These are phyloP conservation scores for Ochropleura plecta DNA, from an alignment of 2,888 invertebrate genomes.

Conservation along the genomic window DNA sequence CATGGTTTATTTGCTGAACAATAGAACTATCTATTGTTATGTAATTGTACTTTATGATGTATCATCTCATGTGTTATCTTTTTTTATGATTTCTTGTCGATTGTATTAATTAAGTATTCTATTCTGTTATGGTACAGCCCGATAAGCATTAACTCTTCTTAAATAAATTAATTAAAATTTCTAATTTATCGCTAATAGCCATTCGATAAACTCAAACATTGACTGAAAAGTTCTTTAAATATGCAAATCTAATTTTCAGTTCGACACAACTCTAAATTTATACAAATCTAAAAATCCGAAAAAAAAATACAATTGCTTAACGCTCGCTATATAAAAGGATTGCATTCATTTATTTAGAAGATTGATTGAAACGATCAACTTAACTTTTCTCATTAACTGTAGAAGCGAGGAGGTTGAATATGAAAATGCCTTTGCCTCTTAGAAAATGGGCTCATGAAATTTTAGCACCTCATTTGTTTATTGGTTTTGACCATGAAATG, in stretches of 20 bases:
- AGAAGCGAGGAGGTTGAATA: slow-evolving; percentile 39
- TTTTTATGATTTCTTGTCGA: too few species aligned
- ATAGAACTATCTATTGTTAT: too few species aligned
- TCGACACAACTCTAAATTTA: slow-evolving; percentile 66
- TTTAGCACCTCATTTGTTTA: slow-evolving; percentile 47
- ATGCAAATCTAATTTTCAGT: slow-evolving; percentile 71
- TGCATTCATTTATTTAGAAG: slow-evolving; percentile 68
- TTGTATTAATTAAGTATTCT: not conserved
- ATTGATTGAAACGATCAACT: slow-evolving; percentile 68
- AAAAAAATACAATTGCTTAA: slow-evolving; percentile 62
- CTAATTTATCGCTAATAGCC: slow-evolving; percentile 65
- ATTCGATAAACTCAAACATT: slow-evolving; percentile 68
- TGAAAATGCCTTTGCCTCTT: slow-evolving; percentile 43
- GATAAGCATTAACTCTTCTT: not conserved
- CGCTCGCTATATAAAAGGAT: slow-evolving; percentile 60
- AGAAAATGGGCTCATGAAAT: slow-evolving; percentile 57
- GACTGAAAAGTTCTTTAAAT: slow-evolving; percentile 63
- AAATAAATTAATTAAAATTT: slow-evolving; percentile 65
- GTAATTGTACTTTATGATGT: too few species aligned
- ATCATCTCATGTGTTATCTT: too few species aligned
- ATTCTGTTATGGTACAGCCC: not conserved
- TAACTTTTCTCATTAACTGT: slow-evolving; percentile 69
- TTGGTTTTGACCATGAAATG: slow-evolving; percentile 20
- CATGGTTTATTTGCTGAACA: too few species aligned
- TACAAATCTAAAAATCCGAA: slow-evolving; percentile 52